Conservation (phyloP, 2,113 vertebrate species). For the Nanorana parkeri region DNA sequence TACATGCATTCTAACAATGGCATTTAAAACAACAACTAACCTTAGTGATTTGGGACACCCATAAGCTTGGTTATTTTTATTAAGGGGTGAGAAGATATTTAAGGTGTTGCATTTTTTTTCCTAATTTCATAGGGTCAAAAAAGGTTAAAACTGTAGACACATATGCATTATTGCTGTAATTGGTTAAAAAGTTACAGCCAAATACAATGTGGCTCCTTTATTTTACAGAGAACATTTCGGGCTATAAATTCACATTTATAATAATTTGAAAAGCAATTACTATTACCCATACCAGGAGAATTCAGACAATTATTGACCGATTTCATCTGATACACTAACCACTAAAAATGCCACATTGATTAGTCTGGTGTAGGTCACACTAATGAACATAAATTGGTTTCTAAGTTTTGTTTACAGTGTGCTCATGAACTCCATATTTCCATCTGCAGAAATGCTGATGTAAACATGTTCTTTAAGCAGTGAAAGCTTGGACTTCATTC, state of each 20-base stretch:
- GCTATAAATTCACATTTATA: not conserved
- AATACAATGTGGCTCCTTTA: too few species aligned
- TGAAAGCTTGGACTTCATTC: constrained; percentile 6
- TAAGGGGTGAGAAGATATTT: too few species aligned
- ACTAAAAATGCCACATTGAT: not conserved
- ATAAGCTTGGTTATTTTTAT: too few species aligned
- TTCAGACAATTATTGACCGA: not conserved
- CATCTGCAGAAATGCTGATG: not conserved
- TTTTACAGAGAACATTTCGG: not conserved
- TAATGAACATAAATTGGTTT: not conserved
- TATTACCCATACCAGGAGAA: not conserved
- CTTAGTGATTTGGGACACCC: too few species aligned
- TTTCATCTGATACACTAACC: not conserved
- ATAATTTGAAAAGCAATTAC: not conserved
- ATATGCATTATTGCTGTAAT: too few species aligned
- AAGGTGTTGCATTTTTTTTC: too few species aligned
- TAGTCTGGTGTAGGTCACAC: not conserved
- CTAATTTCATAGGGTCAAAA: too few species aligned
- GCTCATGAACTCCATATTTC: too few species aligned
- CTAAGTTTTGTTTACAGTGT: not conserved
- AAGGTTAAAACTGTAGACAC: too few species aligned
- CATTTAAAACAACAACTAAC: too few species aligned
- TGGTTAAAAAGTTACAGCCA: too few species aligned
- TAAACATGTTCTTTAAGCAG: not conserved
- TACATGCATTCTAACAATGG: too few species aligned